Evolutionary conservation across 2,888 invertebrate genomes (phyloP).

Genomic region (Tachystola acroxantha): DNA sequence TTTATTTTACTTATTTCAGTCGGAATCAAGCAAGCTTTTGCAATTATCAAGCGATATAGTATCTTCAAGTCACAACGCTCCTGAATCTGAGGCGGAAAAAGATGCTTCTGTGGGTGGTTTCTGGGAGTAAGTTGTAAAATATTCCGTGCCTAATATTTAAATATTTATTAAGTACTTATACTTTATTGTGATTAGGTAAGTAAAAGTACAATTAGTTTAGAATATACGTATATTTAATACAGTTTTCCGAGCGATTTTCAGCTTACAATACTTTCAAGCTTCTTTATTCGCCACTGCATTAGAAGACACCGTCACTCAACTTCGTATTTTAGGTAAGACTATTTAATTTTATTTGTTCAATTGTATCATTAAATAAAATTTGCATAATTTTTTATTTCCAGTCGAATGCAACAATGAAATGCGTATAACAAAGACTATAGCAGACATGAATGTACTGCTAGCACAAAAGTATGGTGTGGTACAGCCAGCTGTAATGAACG

Average conservation of each 20-base stretch:
- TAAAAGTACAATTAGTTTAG: too few relatives aligned
- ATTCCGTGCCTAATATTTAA: not conserved
- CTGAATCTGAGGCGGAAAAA: too few relatives aligned
- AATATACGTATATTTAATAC: not conserved
- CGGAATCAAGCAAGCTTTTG: not conserved
- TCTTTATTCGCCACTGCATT: constrained; percentile 41
- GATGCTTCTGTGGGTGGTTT: not conserved
- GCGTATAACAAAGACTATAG: constrained; percentile 27
- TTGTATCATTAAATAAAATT: too few relatives aligned
- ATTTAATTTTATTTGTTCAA: too few relatives aligned
- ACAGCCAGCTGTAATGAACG: constrained; percentile 25
- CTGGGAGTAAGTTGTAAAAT: not conserved
- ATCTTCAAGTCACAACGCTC: too few relatives aligned
- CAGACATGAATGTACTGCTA: constrained; percentile 30
- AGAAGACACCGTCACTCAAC: constrained; percentile 41
- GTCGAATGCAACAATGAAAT: constrained; percentile 44
- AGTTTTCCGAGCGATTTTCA: constrained; percentile 26
- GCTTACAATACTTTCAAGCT: constrained; percentile 36
- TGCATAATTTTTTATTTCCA: constrained; percentile 15
- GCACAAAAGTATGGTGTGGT: constrained; percentile 38
- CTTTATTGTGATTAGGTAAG: too few relatives aligned
- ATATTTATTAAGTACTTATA: too few relatives aligned
- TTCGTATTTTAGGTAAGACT: constrained; percentile 44
- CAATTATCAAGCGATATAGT: too few relatives aligned
- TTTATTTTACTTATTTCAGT: too few relatives aligned